These are phyloP conservation scores for Laspeyria flexula DNA, from an alignment of 2,888 invertebrate species.

Conservation along the genomic window DNA sequence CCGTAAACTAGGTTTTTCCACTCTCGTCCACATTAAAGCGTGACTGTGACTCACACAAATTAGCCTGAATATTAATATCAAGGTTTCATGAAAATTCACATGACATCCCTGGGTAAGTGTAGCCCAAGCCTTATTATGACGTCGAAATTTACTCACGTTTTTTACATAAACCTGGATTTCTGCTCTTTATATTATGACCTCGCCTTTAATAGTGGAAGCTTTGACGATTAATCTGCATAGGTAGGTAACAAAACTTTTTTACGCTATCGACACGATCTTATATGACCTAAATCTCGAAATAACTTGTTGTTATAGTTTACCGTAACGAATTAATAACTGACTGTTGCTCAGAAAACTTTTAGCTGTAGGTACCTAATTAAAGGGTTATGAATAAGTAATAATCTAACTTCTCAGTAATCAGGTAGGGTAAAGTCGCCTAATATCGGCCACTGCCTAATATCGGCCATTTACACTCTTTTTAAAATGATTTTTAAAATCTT, in stretches of 20 bases:
- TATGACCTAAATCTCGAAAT: conserved; percentile 20
- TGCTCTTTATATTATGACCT: conserved; percentile 15
- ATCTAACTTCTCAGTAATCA: too few species aligned
- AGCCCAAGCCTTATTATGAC: conserved; percentile 18
- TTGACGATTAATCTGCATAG: conserved; percentile 19
- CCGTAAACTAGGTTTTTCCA: conserved; percentile 41
- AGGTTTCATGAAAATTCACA: conserved; percentile 22
- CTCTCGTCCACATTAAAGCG: conserved; percentile 44
- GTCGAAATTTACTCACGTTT: conserved; percentile 16
- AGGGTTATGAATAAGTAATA: too few species aligned
- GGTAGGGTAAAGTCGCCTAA: too few species aligned
- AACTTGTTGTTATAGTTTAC: conserved; percentile 28
- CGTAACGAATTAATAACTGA: conserved; percentile 13
- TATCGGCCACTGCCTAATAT: too few species aligned
- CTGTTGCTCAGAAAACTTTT: too few species aligned
- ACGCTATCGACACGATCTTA: conserved; percentile 16
- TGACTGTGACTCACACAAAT: conserved; percentile 56
- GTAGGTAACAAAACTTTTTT: conserved; percentile 9
- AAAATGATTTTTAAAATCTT: too few species aligned
- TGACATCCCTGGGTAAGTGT: conserved; percentile 8
- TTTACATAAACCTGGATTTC: conserved; percentile 15
- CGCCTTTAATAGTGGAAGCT: conserved; percentile 16
- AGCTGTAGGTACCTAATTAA: too few species aligned
- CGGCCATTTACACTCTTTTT: too few species aligned
- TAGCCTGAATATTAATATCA: conserved; percentile 46